A percentile compares a stretch with the other conserved stretches of the same genome.
These are phyloP conservation scores for Heliconius erato DNA, from an alignment of 2,888 invertebrate genomes.

Conservation along the genomic window DNA sequence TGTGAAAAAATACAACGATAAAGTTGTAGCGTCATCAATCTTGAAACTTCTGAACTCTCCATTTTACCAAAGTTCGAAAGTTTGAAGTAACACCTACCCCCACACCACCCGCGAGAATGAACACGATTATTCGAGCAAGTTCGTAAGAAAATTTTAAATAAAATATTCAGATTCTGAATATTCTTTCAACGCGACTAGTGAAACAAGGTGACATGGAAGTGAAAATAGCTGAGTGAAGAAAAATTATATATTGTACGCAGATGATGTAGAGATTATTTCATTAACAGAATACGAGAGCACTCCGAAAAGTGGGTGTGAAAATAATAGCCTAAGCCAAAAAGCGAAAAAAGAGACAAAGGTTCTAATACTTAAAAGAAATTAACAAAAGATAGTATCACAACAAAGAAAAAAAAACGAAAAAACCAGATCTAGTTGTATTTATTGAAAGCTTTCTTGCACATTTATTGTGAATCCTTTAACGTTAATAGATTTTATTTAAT, in stretches of 20 bases:
- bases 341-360: too few species aligned
- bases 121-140: conserved; percentile 21
- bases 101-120: conserved; percentile 3
- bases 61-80: conserved; percentile 63
- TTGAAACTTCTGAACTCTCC: conserved; percentile 74
- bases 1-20: conserved; percentile 18
- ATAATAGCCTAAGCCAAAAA: too few species aligned
- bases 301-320: too few species aligned
- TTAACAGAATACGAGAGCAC: too few species aligned
- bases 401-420: too few species aligned
- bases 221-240: not conserved
- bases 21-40: conserved; percentile 71
- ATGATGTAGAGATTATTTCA: too few species aligned
- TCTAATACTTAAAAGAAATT: too few species aligned
- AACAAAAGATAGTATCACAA: too few species aligned
- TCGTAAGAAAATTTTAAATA: conserved; percentile 3
- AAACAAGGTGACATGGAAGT: not conserved
- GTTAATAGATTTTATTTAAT: too few species aligned
- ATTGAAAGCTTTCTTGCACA: not conserved
- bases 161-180: not conserved
- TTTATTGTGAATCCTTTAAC: too few species aligned
- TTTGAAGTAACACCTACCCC: conserved; percentile 54
- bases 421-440: not conserved
- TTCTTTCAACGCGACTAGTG: not conserved
- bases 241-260: too few species aligned